Conservation (phyloP, 30 jellyfish, hydroid and myxozoan species). For the Turritopsis rubra region DNA sequence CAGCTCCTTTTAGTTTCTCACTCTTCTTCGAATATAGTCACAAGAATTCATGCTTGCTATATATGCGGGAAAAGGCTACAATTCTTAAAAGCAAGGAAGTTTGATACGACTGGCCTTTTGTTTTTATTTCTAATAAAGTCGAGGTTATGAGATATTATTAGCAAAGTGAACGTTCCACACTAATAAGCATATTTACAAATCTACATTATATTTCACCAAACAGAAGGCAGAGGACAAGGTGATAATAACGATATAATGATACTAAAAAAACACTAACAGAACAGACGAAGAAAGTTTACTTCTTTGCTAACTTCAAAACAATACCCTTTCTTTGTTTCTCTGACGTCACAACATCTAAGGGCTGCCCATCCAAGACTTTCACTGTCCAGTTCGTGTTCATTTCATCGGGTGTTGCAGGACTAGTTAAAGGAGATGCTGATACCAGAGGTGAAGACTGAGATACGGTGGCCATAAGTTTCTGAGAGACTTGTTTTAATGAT, state of each 20-base stretch:
- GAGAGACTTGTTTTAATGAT: conserved; percentile 4
- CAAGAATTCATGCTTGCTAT: no score
- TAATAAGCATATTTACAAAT: not conserved
- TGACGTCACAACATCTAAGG: conserved; percentile 36
- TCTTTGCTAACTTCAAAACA: conserved; percentile 93
- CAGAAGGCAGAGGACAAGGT: not conserved
- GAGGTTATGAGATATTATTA: not conserved
- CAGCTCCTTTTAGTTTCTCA: no score
- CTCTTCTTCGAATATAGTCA: no score
- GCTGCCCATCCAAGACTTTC: conserved; percentile 43
- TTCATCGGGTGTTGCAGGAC: conserved; percentile 24
- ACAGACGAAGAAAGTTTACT: conserved; percentile 27
- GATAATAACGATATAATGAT: not conserved
- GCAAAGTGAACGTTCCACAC: not conserved
- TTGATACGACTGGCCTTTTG: no score
- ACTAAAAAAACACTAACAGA: not conserved
- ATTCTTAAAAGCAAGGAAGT: no score
- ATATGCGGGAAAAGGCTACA: no score
- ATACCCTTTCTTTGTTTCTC: conserved; percentile 82
- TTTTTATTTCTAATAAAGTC: not conserved
- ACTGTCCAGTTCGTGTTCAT: conserved; percentile 88
- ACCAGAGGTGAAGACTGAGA: conserved; percentile 9
- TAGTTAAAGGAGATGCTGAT: conserved; percentile 9
- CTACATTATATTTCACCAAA: not conserved
- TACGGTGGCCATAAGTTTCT: not conserved